Percentiles rank a stretch among this genome's conserved stretches.
phyloP scores from a whole-genome alignment of 1,140 invertebrate species.

The Cydia splendana region DNA sequence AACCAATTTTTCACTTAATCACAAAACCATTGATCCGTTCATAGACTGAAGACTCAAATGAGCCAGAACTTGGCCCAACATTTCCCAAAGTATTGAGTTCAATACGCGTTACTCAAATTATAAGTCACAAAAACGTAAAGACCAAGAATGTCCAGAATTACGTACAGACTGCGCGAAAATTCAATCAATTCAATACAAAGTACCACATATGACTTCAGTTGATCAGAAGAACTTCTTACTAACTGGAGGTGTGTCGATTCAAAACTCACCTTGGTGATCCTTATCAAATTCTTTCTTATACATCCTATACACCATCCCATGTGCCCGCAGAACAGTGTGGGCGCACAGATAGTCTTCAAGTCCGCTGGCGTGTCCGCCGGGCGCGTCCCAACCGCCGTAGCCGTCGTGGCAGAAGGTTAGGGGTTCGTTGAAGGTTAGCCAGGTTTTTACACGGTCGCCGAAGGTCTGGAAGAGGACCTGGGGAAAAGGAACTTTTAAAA shows the following conservation, averaged over 20 bases:
- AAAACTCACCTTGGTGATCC: conserved; percentile 43
- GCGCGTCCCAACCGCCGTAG: conserved; percentile 74
- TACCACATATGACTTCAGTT: no score
- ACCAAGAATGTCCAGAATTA: no score
- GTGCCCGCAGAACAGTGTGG: conserved; percentile 74
- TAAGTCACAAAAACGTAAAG: no score
- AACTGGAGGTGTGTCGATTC: background rate
- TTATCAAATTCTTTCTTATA: conserved; percentile 63
- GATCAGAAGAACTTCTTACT: no score
- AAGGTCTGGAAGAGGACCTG: conserved; percentile 80
- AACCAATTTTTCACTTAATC: background rate
- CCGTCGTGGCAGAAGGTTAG: conserved; percentile 66
- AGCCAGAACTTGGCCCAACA: no score
- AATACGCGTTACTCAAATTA: conserved; percentile 2
- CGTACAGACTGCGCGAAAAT: no score
- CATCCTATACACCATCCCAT: conserved; percentile 65
- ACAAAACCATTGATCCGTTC: background rate
- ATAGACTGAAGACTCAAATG: background rate
- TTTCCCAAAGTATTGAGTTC: background rate
- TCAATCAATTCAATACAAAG: no score
- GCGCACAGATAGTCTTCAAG: conserved; percentile 75
- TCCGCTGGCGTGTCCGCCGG: conserved; percentile 65
- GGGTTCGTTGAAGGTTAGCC: conserved; percentile 81
- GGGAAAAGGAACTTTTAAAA: conserved; percentile 42
- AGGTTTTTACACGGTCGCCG: conserved; percentile 79